Conservation (phyloP, 2,113 vertebrate genomes). For the Callithrix jacchus region DNA sequence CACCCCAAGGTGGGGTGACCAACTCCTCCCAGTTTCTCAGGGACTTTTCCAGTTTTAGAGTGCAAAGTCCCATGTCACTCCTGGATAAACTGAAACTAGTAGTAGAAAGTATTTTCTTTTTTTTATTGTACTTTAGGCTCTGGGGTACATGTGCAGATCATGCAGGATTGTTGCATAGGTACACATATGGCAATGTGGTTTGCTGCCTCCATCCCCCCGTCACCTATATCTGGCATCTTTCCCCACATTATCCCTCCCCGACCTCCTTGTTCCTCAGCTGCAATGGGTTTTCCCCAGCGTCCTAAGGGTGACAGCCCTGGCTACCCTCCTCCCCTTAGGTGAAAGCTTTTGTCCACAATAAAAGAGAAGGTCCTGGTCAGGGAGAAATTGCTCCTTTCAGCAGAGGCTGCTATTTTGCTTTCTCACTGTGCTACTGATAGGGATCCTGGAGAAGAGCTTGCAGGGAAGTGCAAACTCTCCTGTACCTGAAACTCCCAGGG, state of each 20-base stretch:
- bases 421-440: neutral
- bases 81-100: neutral
- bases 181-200: no score
- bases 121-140: no score
- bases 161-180: no score
- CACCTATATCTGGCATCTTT: no score
- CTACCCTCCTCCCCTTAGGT: neutral
- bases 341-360: neutral
- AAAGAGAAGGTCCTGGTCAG: neutral
- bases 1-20: rapidly evolving
- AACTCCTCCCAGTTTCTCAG: neutral
- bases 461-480: neutral
- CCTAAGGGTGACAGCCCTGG: neutral
- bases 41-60: neutral
- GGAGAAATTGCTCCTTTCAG: neutral
- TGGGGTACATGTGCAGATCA: no score
- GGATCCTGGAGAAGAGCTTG: neutral
- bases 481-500: no score
- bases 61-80: neutral
- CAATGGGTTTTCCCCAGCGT: neutral
- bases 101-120: neutral
- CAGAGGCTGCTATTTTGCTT: neutral
- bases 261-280: neutral
- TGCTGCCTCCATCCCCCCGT: no score
- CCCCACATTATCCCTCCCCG: no score